These are phyloP conservation scores for Dione vanillae DNA, from an alignment of 2,888 invertebrate species.

Conservation along the genomic window DNA sequence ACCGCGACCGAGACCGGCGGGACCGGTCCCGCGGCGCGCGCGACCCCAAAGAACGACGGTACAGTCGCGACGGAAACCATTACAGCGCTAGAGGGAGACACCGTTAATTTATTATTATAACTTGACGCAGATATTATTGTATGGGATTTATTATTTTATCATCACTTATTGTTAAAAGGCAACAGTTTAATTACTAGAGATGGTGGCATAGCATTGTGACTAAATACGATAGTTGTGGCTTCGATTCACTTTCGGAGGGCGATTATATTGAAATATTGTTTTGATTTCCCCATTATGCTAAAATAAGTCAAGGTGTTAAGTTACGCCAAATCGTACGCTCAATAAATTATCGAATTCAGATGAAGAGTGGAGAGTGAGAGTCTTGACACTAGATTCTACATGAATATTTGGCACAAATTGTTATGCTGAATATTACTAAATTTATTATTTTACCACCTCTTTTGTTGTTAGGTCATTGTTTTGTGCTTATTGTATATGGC, in stretches of 20 bases:
- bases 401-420: neutral
- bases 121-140: too few species aligned
- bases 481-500: neutral
- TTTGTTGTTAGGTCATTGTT: neutral
- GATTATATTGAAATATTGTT: too few species aligned
- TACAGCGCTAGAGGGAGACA: slow-evolving; percentile 70
- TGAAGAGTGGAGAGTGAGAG: neutral
- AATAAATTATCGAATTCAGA: too few species aligned
- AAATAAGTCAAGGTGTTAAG: too few species aligned
- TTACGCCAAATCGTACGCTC: too few species aligned
- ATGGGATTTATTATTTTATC: too few species aligned
- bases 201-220: too few species aligned
- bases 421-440: neutral
- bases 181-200: too few species aligned
- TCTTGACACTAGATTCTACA: neutral
- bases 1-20: slow-evolving; percentile 71
- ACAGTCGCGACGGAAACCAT: slow-evolving; percentile 72
- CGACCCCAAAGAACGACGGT: slow-evolving; percentile 72
- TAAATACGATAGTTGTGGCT: too few species aligned
- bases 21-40: slow-evolving; percentile 66
- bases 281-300: too few species aligned
- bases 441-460: slow-evolving; percentile 6
- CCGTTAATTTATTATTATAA: slow-evolving; percentile 65
- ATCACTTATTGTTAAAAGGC: too few species aligned
- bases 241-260: too few species aligned